Percentiles rank a stretch among this genome's conserved stretches.
Conservation (phyloP, 2,113 vertebrate species). For the Dolichotis patagonum region DNA sequence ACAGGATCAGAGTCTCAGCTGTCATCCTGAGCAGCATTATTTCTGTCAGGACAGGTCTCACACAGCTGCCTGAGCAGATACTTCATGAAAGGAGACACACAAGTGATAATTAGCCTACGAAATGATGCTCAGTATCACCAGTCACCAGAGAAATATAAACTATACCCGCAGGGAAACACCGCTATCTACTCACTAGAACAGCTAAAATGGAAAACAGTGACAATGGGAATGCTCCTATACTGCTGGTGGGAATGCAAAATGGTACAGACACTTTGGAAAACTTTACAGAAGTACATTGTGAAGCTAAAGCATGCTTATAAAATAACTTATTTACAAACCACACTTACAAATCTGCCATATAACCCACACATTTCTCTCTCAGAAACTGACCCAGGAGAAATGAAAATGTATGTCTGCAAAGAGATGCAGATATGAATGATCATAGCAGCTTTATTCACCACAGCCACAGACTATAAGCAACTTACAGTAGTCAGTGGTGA, state of each 20-base stretch:
- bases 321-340: neutral
- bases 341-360: neutral
- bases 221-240: fast-evolving
- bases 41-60: neutral
- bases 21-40: neutral
- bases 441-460: neutral
- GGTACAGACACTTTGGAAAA: neutral
- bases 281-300: neutral
- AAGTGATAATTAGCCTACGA: neutral
- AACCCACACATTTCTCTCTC: neutral
- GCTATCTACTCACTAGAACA: neutral
- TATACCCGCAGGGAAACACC: neutral
- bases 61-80: neutral
- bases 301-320: neutral
- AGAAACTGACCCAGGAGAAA: neutral
- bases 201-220: neutral
- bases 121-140: neutral
- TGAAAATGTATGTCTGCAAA: neutral
- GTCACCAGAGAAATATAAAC: neutral
- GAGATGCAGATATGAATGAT: neutral
- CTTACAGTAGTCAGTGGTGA: neutral
- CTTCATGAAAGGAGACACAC: neutral
- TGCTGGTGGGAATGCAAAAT: neutral
- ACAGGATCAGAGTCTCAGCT: neutral
- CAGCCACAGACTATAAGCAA: neutral